Percentiles rank a stretch among this genome's conserved stretches.
phyloP scores from a whole-genome alignment of 2,888 invertebrate species.

The Melikaiella ostensackeni region DNA sequence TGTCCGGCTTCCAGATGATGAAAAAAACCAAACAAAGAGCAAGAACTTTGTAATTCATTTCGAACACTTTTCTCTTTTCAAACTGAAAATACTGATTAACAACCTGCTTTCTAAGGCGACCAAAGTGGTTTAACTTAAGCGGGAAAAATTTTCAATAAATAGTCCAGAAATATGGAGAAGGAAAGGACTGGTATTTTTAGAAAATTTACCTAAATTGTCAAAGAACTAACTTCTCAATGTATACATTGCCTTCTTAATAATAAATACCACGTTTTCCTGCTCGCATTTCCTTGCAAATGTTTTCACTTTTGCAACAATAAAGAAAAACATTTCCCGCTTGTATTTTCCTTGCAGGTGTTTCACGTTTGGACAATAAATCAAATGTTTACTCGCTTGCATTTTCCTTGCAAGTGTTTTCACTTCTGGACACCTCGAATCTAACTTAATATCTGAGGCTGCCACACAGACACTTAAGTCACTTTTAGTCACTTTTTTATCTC shows the following conservation, averaged over 20 bases:
- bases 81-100: background rate
- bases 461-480: no score
- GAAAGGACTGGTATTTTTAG: background rate
- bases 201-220: background rate
- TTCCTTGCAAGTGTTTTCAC: no score
- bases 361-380: no score
- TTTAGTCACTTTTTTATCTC: no score
- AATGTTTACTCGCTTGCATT: no score
- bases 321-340: no score
- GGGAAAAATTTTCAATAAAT: background rate
- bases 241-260: background rate
- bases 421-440: no score
- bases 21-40: background rate
- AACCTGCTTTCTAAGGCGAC: background rate
- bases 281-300: no score
- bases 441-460: no score
- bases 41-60: conserved; percentile 8
- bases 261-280: no score
- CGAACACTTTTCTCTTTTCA: background rate
- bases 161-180: background rate
- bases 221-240: background rate
- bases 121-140: background rate
- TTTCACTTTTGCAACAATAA: no score
- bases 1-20: background rate
- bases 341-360: no score